These are phyloP conservation scores for Dendronephthya gigantea DNA, from an alignment of 64 coral and sea anemone species.

Conservation along the genomic window DNA sequence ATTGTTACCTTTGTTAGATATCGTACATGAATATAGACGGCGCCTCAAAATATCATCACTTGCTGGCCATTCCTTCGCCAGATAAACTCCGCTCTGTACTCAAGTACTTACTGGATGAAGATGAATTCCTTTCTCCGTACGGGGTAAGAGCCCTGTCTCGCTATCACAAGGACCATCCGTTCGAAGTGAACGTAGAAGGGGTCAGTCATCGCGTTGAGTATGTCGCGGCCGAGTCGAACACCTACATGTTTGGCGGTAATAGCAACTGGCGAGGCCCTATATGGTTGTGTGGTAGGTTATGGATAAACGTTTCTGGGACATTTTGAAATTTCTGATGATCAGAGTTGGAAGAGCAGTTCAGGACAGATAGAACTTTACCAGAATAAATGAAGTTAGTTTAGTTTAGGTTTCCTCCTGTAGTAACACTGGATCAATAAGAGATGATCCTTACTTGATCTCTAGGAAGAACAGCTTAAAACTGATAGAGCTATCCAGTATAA, in stretches of 20 bases:
- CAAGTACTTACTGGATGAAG: constrained; percentile 79
- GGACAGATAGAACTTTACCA: not conserved
- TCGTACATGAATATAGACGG: constrained; percentile 40
- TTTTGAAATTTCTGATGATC: not conserved
- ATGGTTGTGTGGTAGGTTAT: constrained; percentile 66
- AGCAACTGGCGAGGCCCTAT: constrained; percentile 91
- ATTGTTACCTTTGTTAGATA: constrained; percentile 29
- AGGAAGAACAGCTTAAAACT: too few species aligned
- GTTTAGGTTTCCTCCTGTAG: too few species aligned
- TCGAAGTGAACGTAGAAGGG: constrained; percentile 31
- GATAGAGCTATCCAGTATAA: too few species aligned
- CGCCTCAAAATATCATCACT: constrained; percentile 47
- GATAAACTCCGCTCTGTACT: constrained; percentile 57
- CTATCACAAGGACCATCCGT: constrained; percentile 66
- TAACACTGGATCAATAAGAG: not conserved
- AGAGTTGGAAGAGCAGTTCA: not conserved
- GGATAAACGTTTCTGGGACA: not conserved
- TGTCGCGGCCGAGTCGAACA: constrained; percentile 69
- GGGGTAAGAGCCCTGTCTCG: constrained; percentile 67
- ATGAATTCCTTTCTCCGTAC: constrained; percentile 87
- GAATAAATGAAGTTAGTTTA: not conserved
- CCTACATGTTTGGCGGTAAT: constrained; percentile 71
- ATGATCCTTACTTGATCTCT: too few species aligned
- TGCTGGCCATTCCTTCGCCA: constrained; percentile 66
- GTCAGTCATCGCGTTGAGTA: constrained; percentile 53